Evolutionary conservation across 2,113 vertebrate genomes (phyloP).

Genomic region (Odocoileus hemionus): DNA sequence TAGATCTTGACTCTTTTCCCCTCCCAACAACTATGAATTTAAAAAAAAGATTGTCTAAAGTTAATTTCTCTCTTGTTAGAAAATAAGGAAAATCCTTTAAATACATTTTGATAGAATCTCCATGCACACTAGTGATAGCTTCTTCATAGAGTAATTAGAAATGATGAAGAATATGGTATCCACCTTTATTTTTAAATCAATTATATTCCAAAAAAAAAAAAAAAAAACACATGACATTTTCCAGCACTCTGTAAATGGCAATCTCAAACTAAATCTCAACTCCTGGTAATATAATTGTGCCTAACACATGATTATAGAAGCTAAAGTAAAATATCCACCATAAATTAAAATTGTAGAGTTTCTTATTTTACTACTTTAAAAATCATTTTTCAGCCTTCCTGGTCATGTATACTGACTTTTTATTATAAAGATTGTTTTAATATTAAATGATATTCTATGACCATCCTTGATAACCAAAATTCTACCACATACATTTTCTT

Average conservation of each 20-base stretch:
- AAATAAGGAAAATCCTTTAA: not conserved
- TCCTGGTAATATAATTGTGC: not conserved
- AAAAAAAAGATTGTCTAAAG: not conserved
- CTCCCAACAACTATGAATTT: not conserved
- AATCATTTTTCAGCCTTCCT: not conserved
- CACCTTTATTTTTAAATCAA: not conserved
- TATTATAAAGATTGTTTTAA: not conserved
- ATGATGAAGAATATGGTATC: not conserved
- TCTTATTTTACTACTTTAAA: not conserved
- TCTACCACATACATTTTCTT: not conserved
- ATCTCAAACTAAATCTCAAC: not conserved
- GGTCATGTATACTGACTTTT: not conserved
- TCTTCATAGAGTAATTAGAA: not conserved
- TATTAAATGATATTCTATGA: not conserved
- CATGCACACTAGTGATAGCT: not conserved
- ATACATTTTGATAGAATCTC: not conserved
- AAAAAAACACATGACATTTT: not conserved
- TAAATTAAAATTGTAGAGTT: not conserved
- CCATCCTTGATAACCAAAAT: not conserved
- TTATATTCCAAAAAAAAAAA: not conserved
- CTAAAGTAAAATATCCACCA: not conserved
- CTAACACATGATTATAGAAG: not conserved
- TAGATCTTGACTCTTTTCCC: not conserved
- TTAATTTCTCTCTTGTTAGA: not conserved
- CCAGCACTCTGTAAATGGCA: not conserved